Base-by-base conservation (phyloP, 2,113 vertebrate species). In the Malurus elegans region DNA sequence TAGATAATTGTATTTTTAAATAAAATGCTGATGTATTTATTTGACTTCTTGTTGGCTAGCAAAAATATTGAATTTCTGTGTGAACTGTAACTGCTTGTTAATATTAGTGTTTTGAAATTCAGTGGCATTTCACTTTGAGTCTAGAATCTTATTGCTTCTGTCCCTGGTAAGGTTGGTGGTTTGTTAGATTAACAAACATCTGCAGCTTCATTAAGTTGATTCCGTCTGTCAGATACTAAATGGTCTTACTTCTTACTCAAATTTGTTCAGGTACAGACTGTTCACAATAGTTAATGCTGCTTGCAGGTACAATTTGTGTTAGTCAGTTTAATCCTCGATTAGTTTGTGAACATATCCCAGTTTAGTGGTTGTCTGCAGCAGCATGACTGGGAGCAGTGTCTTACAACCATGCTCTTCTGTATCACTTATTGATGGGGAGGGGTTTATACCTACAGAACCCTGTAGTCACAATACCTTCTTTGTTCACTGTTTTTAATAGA, bases 261-360 rank as follows among this genome's bases (percentile, higher is more conserved):
- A 2, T 70, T 90, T 95, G 88, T 94, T 96, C 76, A 71, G 73
- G 40, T 81, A 56, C 53, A 87, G 47, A 85, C 89, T 85, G 42
- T 56, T 36, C 53, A 70, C 82, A 97, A 90, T 78, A 79, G 73
- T 91, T 85, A 89, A 79, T 71, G 83, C 56, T 84, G 69, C 40
- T 96, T 96, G 67, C 79, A 90, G 54, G 87, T 86, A 38, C 67
- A 65, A 56, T 86, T 94, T 93, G 48, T 96, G 73, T 88, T 94
- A 89, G 15, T 95, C 54, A 72, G 19, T 96, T 82, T 81, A 96
- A 88, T 97, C 79, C 18, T 28, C 71, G 75, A 82, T 97, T 95
- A 54, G 15, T 96, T 78, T 92, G 58, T 87, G 69, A 70, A 38
- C 24, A 12, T 74, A 84, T 51, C 34, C 45, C 25, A 36, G 28